Base-by-base conservation (phyloP, 2,113 vertebrate genomes). In the Toxotes chatareus region DNA sequence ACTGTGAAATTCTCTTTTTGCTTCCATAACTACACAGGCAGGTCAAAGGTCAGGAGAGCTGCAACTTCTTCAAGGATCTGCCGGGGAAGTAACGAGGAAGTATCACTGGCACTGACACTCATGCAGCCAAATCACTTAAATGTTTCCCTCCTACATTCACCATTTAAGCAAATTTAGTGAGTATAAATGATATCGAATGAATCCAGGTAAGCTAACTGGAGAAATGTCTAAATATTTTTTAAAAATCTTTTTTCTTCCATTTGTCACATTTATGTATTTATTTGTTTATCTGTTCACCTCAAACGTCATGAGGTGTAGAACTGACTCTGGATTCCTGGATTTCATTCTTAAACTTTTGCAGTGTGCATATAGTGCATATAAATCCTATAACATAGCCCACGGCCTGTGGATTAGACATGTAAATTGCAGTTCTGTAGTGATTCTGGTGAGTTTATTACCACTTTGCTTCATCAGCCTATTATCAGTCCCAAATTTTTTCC, bases 401-500 rank as follows among this genome's bases (percentile, higher is more conserved):
- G 19, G 16, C 6, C 5, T 49, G 49, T 53, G 19, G 8, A n/a
- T 53, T 53, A 53, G 1, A 53, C 5, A 14, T 19, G 5, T 57
- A 31, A 16, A 60, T 23, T n/a, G 61, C 31, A 40, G 38, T 32
- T 80, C 3, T 73, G n/a, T 42, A 5, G 46, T 44, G 65, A 57
- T 70, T 57, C 16, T 11, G 6, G 11, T 12, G 16, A 55, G 36
- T 27, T 1, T 53, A 9, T 61, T 31, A 13, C 63, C 23, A 10
- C 31, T 46, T 56, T 63, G 6, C 57, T 53, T 64, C 44, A 51
- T 79, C 32, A 60, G 53, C n/a, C 12, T 47, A 40, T 76, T 34
- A 53, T 65, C 61, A 81, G 78, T 85, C 67, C 76, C 36, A n/a
- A 57, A 69, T 86, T 36, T 86, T 36, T 78, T 59, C 40, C 44